Evolutionary conservation across 2,888 invertebrate genomes (phyloP), one percentile per base, ranked within the genome.

Genomic region (Himalopsyche japonica): DNA sequence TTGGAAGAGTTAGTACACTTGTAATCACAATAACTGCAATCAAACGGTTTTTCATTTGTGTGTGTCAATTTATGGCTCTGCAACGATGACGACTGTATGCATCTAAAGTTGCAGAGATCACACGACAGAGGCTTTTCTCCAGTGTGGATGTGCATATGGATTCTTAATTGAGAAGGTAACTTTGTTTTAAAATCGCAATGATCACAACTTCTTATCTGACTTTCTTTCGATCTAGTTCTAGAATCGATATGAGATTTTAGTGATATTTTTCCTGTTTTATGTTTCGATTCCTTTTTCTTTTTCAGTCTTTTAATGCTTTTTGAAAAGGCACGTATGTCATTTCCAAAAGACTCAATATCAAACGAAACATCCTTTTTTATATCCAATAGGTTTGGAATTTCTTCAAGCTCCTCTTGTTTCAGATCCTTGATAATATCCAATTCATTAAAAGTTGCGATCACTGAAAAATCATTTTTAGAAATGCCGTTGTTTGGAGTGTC

Each of bases 1-100:
- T 86, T 86, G 4, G 86, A 86, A 34, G 86, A 84, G 37, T 86
- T 86, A 4, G 86, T 79, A 6, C 85, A 86, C 77, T 84, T 85
- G 64, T 86, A 87, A 12, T 86, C 87, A 57, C 87, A 87, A 32
- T 64, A 81, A 5, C 24, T 70, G 48, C 87, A 87, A 64, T 20
- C 70, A 34, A 81, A 86, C 10, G 85, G 86, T 57, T 87, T 87
- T 34, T 81, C 81, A 20, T 85, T 85, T 12, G 79, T 81, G 27
- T 84, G 84, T 0, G 83, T 81, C 32, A 84, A 34, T 78, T 80
- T 80, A 57, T 86, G 86, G 24, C 77, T 82, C 10, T 82, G 80
- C n/a, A 86, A 47, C 3, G 85, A 85, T 7, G 85, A 84, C 0
- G 80, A 43, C 49, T 85, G 85, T 18, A 83, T 79, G 43, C 86